Percentiles rank a stretch among this genome's conserved stretches.
Conservation (phyloP, 2,797 vertebrate genomes). For the Enteromius trimaculatus region DNA sequence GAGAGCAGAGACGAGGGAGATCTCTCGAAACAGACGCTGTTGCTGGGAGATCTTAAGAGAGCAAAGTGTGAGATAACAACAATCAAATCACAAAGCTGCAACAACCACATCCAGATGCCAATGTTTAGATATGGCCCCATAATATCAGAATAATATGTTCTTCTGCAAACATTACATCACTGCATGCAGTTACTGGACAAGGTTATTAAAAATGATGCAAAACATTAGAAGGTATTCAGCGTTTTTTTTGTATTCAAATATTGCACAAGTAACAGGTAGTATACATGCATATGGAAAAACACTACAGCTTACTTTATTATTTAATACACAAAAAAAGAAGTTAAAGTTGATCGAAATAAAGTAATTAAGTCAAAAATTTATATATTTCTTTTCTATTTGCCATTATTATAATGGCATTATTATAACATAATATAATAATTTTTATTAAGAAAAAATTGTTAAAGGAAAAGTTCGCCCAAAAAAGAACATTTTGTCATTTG, state of each 20-base stretch:
- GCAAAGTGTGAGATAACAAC: constrained; percentile 29
- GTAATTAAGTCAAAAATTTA: background rate
- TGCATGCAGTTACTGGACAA: background rate
- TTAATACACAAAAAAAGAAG: background rate
- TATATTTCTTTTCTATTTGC: background rate
- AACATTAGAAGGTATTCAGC: background rate
- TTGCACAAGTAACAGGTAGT: background rate
- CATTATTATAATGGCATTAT: no score
- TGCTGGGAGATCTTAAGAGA: constrained; percentile 38
- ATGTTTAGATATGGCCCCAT: background rate
- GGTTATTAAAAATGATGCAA: background rate
- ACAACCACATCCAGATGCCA: constrained; percentile 18
- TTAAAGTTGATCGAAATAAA: no score
- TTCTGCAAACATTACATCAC: background rate
- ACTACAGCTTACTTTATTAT: background rate
- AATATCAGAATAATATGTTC: background rate
- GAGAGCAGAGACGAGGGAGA: constrained; percentile 40
- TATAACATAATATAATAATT: no score
- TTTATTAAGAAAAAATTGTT: no score
- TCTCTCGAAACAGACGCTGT: constrained; percentile 38
- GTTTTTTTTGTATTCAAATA: background rate
- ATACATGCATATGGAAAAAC: background rate
- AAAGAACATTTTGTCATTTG: no score
- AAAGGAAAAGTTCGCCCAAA: no score
- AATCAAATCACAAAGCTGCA: constrained; percentile 26